phyloP scores from a whole-genome alignment of 2,113 vertebrate species.

The Lonchura striata region DNA sequence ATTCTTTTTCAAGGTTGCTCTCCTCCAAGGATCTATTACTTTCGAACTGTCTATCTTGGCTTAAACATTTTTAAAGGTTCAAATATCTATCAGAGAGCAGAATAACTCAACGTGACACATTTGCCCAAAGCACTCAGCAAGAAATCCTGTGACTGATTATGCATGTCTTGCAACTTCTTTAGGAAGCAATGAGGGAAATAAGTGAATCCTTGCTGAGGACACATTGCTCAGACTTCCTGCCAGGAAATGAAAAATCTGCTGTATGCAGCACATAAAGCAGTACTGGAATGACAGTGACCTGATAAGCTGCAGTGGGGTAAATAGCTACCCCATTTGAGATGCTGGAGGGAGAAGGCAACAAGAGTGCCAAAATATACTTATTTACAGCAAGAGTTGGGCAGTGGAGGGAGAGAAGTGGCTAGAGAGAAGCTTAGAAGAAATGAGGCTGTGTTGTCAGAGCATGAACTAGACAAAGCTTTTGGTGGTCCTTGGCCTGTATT shows the following conservation, averaged over 20 bases:
- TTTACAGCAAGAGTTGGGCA: neutral
- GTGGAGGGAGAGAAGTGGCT: no score
- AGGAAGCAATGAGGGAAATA: neutral
- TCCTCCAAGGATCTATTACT: neutral
- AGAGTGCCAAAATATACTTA: neutral
- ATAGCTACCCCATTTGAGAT: neutral
- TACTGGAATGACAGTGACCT: neutral
- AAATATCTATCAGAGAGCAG: neutral
- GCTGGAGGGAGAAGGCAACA: neutral
- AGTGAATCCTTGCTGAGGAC: neutral
- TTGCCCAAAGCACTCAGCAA: neutral
- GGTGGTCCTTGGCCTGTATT: neutral
- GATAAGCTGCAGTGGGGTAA: neutral
- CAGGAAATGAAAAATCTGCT: neutral
- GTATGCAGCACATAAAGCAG: neutral
- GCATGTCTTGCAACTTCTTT: neutral
- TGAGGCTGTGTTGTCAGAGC: neutral
- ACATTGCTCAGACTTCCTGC: neutral
- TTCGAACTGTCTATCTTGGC: neutral
- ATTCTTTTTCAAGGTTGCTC: neutral
- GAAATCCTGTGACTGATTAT: neutral
- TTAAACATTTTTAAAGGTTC: neutral
- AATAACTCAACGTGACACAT: conserved; percentile 14
- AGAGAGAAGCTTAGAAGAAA: no score
- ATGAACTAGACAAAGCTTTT: neutral